These are phyloP conservation scores for Alsophila aescularia DNA, from an alignment of 2,888 invertebrate genomes.

Conservation along the genomic window DNA sequence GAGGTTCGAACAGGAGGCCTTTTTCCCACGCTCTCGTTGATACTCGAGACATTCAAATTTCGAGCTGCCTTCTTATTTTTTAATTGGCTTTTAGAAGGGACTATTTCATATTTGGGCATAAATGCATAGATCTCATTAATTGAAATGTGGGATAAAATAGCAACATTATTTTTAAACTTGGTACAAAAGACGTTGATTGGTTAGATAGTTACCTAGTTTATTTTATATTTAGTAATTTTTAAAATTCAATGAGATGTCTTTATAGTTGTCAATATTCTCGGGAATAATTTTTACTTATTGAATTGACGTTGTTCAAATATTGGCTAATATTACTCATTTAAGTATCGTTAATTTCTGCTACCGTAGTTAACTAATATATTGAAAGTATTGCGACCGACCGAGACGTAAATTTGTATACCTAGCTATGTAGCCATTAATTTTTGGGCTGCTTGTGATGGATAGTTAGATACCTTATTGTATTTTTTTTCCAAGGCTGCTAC, in stretches of 20 bases:
- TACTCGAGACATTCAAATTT: conserved; percentile 61
- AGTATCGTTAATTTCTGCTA: not conserved
- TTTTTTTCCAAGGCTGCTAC: too few relatives aligned
- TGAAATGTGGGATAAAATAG: conserved; percentile 5
- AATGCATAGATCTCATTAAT: too few relatives aligned
- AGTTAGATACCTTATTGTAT: too few relatives aligned
- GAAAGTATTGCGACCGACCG: conserved; percentile 15
- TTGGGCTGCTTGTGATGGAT: conserved; percentile 33
- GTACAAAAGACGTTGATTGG: not conserved
- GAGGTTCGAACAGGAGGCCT: conserved; percentile 79
- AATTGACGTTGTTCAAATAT: conserved; percentile 41
- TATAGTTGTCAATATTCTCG: conserved; percentile 3
- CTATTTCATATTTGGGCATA: too few relatives aligned
- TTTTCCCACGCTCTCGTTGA: conserved; percentile 81
- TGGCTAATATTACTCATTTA: conserved; percentile 36
- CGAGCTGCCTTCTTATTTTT: conserved; percentile 50
- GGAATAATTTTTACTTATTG: conserved; percentile 19
- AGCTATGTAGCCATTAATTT: too few relatives aligned
- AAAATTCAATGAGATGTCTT: not conserved
- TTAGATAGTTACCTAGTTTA: not conserved
- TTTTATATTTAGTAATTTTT: not conserved
- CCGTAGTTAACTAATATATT: too few relatives aligned
- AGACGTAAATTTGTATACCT: conserved; percentile 29
- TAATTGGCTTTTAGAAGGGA: conserved; percentile 25
- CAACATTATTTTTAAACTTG: conserved; percentile 23